Evolutionary conservation across 2,797 vertebrate species (phyloP).

Genomic region (Pygocentrus nattereri): DNA sequence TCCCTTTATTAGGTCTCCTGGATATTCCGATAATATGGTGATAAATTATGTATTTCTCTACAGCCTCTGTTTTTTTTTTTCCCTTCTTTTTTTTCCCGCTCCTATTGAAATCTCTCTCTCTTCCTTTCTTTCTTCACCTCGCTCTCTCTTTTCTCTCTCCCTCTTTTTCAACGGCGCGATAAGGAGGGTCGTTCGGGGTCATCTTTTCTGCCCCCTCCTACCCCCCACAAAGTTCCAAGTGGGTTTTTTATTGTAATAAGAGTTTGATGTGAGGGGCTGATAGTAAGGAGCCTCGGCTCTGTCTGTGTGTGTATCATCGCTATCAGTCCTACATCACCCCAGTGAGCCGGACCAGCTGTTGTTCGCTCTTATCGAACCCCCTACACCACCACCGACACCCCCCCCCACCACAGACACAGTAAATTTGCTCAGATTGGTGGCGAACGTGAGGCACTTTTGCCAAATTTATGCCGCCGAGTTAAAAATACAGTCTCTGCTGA

Average conservation of each 20-base stretch:
- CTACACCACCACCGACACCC: not conserved
- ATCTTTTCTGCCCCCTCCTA: conserved; percentile 29
- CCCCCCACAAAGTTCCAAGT: conserved; percentile 28
- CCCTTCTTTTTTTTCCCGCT: conserved; percentile 17
- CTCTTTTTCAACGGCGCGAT: conserved; percentile 37
- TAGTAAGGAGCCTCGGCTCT: conserved; percentile 43
- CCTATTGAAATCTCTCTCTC: conserved; percentile 34
- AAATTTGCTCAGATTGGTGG: conserved; percentile 50
- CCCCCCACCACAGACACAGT: conserved; percentile 21
- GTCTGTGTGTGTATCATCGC: conserved; percentile 29
- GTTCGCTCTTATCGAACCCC: conserved; percentile 48
- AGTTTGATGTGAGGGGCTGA: conserved; percentile 51
- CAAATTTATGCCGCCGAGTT: conserved; percentile 48
- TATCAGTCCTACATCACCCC: conserved; percentile 56
- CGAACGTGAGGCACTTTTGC: not conserved
- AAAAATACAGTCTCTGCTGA: conserved; percentile 1
- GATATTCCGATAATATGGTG: conserved; percentile 92
- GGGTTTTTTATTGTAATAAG: conserved; percentile 60
- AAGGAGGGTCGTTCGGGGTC: conserved; percentile 50
- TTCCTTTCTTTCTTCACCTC: conserved; percentile 13
- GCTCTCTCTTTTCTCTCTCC: not conserved
- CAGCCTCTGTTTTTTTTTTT: conserved; percentile 14
- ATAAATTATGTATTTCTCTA: conserved; percentile 90
- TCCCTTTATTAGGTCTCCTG: conserved; percentile 92
- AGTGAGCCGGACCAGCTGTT: conserved; percentile 57